Evolutionary conservation across 1,140 invertebrate genomes (phyloP).

Genomic region (Spodoptera frugiperda): DNA sequence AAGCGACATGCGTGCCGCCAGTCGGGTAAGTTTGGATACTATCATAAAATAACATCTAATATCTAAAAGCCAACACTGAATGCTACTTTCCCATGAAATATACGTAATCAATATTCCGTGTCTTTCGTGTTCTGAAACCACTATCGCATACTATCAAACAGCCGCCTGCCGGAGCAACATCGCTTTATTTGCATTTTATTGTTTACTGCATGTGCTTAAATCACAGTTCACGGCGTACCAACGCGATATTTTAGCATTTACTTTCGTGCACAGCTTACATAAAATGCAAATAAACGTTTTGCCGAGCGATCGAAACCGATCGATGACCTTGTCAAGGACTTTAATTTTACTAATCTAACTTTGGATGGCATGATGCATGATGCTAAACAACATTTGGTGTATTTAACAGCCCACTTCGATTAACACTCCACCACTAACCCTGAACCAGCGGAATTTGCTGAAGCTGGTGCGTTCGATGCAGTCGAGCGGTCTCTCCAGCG

Average conservation of each 20-base stretch:
- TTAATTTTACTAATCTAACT: slow-evolving; percentile 64
- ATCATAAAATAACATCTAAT: slow-evolving; percentile 40
- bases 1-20: slow-evolving; percentile 84
- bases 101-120: slow-evolving; percentile 54
- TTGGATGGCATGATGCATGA: slow-evolving; percentile 79
- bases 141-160: slow-evolving; percentile 61
- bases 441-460: slow-evolving; percentile 87
- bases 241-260: slow-evolving; percentile 63
- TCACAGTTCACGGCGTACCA: slow-evolving; percentile 72
- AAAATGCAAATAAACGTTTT: slow-evolving; percentile 84
- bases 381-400: slow-evolving; percentile 77
- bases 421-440: slow-evolving; percentile 83
- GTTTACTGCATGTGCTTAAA: slow-evolving; percentile 83
- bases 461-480: slow-evolving; percentile 87
- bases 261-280: slow-evolving; percentile 83
- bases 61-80: slow-evolving; percentile 38
- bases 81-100: slow-evolving; percentile 49
- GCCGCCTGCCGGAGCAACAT: slow-evolving; percentile 71
- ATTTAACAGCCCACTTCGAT: slow-evolving; percentile 85
- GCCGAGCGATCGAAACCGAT: slow-evolving; percentile 59
- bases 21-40: slow-evolving; percentile 71
- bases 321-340: slow-evolving; percentile 61
- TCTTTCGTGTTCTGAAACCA: slow-evolving; percentile 64
- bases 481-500: slow-evolving; percentile 84
- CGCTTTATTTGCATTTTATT: slow-evolving; percentile 86